phyloP scores from a whole-genome alignment of 2,797 vertebrate genomes.

The Hemibagrus guttatus region DNA sequence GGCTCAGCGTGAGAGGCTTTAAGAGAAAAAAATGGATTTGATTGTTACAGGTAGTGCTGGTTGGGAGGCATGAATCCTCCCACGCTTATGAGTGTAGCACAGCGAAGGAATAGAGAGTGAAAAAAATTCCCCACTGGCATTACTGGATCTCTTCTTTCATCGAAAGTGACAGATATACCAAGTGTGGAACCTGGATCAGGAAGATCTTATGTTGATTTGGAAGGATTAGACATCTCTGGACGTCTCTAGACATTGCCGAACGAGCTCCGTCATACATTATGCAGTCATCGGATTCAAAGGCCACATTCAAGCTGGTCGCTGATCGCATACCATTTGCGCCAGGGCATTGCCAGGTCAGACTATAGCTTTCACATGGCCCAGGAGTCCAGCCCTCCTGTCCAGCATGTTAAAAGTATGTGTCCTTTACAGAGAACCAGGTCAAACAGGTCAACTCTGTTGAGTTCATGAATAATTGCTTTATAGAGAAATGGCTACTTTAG shows the following conservation, averaged over 20 bases:
- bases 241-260: not conserved
- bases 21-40: slow-evolving; percentile 37
- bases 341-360: not conserved
- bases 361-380: not conserved
- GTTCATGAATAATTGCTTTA: not conserved
- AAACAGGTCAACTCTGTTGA: not conserved
- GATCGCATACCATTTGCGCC: not conserved
- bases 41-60: slow-evolving; percentile 15
- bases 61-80: slow-evolving; percentile 37
- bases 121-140: slow-evolving; percentile 41
- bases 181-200: slow-evolving; percentile 2
- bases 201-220: not conserved
- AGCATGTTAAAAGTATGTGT: not conserved
- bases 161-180: slow-evolving; percentile 15
- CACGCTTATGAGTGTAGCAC: slow-evolving; percentile 24
- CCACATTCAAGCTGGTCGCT: not conserved
- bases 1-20: slow-evolving; percentile 44
- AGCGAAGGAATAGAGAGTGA: slow-evolving; percentile 32
- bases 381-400: not conserved
- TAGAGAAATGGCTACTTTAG: not conserved
- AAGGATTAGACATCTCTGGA: not conserved
- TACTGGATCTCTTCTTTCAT: slow-evolving; percentile 39
- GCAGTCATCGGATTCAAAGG: not conserved
- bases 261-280: not conserved
- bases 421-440: not conserved